Base-by-base conservation (phyloP, 2,888 invertebrate species). In the Pristionchus fissidentatus region DNA sequence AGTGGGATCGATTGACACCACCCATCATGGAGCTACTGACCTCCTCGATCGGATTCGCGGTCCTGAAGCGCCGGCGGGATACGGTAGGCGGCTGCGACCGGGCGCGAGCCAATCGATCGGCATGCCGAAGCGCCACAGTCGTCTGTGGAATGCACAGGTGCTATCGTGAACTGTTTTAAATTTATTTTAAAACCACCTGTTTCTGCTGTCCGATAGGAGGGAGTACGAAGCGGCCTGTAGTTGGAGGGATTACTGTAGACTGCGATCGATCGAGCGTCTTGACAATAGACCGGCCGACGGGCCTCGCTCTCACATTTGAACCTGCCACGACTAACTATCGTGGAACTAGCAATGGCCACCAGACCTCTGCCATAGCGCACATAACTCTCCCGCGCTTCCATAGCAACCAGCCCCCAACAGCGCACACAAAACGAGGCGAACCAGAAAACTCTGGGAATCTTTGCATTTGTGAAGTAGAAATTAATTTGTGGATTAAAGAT, bases 1-100 rank as follows among this genome's bases (percentile, higher is more conserved):
- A 38, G 38, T 41, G 41, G 43, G n/a, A n/a, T 70, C 43, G n/a
- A 70, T 41, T 32, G 60, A 60, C 3, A 0, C n/a, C 22, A 1
- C 22, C 4, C 26, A 55, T 10, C 26, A 26, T 57, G 26, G 57
- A n/a, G 4, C 19, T 55, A 7, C 52, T 10, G 70, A 70, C 70
- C 70, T 70, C 70, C n/a, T 70, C 70, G 1, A 10, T n/a, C 41
- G 75, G 75, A 46, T 10, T 49, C 1, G 75, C 41, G 41, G 32
- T 70, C 41, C 41, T 41, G 70, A 41, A 41, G 41, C 41, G 70
- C 13, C 41, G 22, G 13, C 70, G 41, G 70, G 70, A 38, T 70
- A 70, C 70, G 41, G 75, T 75, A 75, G 75, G 49, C 4, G 75
- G 75, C 32, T 75, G 75, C 2, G 75, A 75, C 32, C 49, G 46